Evolutionary conservation across 2,888 invertebrate species (phyloP).

Genomic region (Gymnosoma rotundatum): DNA sequence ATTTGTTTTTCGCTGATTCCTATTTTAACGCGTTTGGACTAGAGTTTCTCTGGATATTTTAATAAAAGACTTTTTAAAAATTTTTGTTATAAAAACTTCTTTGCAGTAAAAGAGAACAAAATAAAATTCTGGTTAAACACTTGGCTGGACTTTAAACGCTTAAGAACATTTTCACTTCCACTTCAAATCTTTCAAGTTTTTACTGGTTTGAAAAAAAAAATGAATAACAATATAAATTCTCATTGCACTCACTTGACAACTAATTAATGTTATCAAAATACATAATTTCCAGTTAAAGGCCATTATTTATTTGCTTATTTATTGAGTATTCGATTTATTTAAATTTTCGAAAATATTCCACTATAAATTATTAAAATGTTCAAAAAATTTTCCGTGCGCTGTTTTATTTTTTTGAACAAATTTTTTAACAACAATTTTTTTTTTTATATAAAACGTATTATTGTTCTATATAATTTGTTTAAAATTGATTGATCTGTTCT

Average conservation of each 20-base stretch:
- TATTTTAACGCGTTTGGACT: too few species aligned
- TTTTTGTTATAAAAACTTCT: neutral
- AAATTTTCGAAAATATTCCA: conserved; percentile 26
- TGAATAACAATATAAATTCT: conserved; percentile 26
- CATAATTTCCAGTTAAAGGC: conserved; percentile 67
- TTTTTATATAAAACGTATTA: neutral
- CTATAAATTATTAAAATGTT: neutral
- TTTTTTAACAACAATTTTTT: neutral
- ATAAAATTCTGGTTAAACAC: neutral
- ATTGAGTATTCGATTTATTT: conserved; percentile 1
- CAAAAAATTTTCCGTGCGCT: conserved; percentile 53
- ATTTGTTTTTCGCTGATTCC: too few species aligned
- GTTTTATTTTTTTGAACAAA: conserved; percentile 26
- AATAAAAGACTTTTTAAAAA: too few species aligned
- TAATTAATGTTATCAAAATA: conserved; percentile 65
- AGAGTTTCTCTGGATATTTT: too few species aligned
- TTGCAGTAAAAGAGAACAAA: neutral
- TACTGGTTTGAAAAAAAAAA: conserved; percentile 27
- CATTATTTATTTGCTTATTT: conserved; percentile 52
- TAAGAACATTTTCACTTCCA: neutral
- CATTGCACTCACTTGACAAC: conserved; percentile 65
- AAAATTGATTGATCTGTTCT: conserved; percentile 59
- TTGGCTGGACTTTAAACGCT: conserved; percentile 15
- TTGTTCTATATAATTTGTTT: conserved; percentile 30
- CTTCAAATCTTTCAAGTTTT: conserved; percentile 28